phyloP scores from a whole-genome alignment of 2,888 invertebrate genomes.

The Cheilosia vernalis region DNA sequence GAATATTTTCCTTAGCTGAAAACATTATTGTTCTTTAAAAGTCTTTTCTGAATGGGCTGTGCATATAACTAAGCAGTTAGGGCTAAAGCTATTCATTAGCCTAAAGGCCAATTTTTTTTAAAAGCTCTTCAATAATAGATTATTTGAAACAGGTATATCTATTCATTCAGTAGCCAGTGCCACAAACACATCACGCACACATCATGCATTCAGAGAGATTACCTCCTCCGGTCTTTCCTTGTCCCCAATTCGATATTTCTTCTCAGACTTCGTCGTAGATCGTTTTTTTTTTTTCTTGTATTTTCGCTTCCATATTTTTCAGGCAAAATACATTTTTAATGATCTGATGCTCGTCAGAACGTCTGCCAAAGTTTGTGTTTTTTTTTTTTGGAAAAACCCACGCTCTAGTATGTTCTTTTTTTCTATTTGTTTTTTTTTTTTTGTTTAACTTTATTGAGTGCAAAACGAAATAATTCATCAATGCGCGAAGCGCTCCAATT shows the following conservation, averaged over 20 bases:
- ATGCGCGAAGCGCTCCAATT: not conserved
- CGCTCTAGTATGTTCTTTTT: conserved; percentile 2
- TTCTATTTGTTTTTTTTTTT: conserved; percentile 1
- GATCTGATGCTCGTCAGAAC: conserved; percentile 29
- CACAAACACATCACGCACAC: not conserved
- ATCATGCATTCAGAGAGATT: conserved; percentile 1
- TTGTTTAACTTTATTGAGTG: conserved; percentile 55
- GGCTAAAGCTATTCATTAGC: too few species aligned
- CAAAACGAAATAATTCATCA: conserved; percentile 65
- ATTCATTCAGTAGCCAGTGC: too few species aligned
- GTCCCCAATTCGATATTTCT: conserved; percentile 11
- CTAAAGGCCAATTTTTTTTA: too few species aligned
- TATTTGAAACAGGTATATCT: too few species aligned
- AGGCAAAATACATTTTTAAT: conserved; percentile 9
- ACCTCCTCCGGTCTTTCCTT: conserved; percentile 27
- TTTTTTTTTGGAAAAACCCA: conserved; percentile 22
- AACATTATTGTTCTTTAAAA: too few species aligned
- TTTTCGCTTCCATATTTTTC: not conserved
- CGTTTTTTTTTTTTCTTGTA: not conserved
- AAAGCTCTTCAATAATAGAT: too few species aligned
- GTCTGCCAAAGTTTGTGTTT: conserved; percentile 25
- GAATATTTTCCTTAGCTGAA: too few species aligned
- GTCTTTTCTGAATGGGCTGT: too few species aligned
- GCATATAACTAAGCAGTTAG: too few species aligned
- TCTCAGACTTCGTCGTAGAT: not conserved